Conservation (phyloP, 2,888 invertebrate species). For the Nomada hirtipes region DNA sequence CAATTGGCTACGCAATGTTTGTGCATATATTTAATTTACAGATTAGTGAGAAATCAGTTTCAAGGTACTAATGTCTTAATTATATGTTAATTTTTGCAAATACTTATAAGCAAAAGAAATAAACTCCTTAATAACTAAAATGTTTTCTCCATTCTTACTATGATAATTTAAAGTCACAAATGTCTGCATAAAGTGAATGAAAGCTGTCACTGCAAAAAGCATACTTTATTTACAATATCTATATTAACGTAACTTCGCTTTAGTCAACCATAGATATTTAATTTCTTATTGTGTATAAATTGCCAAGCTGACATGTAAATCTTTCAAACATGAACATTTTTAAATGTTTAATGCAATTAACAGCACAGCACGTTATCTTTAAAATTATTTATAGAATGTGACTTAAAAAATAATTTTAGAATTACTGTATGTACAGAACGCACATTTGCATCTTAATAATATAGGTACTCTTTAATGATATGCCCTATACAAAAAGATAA, state of each 20-base stretch:
- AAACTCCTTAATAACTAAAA: slow-evolving; percentile 49
- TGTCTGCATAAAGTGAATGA: slow-evolving; percentile 37
- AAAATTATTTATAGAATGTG: slow-evolving; percentile 50
- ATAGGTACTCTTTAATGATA: slow-evolving; percentile 57
- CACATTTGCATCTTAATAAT: slow-evolving; percentile 53
- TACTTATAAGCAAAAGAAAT: slow-evolving; percentile 38
- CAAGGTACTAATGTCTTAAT: slow-evolving; percentile 31
- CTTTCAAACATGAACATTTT: slow-evolving; percentile 64
- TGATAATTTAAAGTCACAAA: slow-evolving; percentile 34
- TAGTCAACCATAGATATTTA: slow-evolving; percentile 33
- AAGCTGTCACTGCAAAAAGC: slow-evolving; percentile 37
- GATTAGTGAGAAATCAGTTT: slow-evolving; percentile 32
- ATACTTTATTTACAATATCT: slow-evolving; percentile 45
- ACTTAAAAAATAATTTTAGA: slow-evolving; percentile 51
- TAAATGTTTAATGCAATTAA: slow-evolving; percentile 64
- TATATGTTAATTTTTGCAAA: slow-evolving; percentile 42
- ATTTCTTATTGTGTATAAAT: slow-evolving; percentile 39
- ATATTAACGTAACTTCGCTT: slow-evolving; percentile 28
- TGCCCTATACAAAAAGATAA: slow-evolving; percentile 67
- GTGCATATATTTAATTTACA: slow-evolving; percentile 48
- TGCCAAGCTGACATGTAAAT: slow-evolving; percentile 54
- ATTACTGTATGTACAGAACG: slow-evolving; percentile 59
- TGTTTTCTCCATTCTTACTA: slow-evolving; percentile 5
- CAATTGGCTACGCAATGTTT: slow-evolving; percentile 41
- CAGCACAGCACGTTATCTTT: slow-evolving; percentile 45